Evolutionary conservation across 2,113 vertebrate species (phyloP).

Genomic region (Cariama cristata): DNA sequence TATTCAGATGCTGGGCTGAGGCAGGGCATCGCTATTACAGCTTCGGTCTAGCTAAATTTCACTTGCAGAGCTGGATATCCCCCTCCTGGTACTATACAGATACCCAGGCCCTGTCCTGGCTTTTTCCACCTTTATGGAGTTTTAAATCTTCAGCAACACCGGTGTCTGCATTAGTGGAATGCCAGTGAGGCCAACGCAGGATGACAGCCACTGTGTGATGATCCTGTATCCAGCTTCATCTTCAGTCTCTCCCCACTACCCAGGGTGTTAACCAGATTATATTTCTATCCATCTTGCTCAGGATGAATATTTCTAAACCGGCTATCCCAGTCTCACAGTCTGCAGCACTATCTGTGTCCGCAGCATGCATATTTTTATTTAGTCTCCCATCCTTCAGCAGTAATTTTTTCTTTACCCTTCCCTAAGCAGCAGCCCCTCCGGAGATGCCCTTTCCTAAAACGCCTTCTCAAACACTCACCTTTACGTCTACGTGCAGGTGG

Average conservation of each 20-base stretch:
- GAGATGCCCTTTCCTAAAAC: not conserved
- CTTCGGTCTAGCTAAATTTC: not conserved
- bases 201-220: conserved; percentile 34
- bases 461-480: conserved; percentile 1
- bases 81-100: not conserved
- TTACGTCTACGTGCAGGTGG: not conserved
- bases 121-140: not conserved
- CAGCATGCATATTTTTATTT: conserved; percentile 71
- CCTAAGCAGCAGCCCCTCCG: conserved; percentile 20
- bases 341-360: conserved; percentile 50
- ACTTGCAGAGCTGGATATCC: not conserved
- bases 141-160: not conserved
- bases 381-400: conserved; percentile 25
- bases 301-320: conserved; percentile 63
- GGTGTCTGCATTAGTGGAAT: not conserved
- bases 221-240: conserved; percentile 62
- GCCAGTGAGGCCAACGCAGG: not conserved
- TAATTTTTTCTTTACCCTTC: conserved; percentile 21
- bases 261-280: conserved; percentile 76
- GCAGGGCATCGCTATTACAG: not conserved
- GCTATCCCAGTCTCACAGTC: conserved; percentile 58
- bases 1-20: not conserved
- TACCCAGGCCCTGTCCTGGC: not conserved
- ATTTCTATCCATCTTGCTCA: conserved; percentile 66
- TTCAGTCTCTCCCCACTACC: conserved; percentile 62